Conservation (phyloP, 92 coral and sea anemone species). For the Porites evermanni region DNA sequence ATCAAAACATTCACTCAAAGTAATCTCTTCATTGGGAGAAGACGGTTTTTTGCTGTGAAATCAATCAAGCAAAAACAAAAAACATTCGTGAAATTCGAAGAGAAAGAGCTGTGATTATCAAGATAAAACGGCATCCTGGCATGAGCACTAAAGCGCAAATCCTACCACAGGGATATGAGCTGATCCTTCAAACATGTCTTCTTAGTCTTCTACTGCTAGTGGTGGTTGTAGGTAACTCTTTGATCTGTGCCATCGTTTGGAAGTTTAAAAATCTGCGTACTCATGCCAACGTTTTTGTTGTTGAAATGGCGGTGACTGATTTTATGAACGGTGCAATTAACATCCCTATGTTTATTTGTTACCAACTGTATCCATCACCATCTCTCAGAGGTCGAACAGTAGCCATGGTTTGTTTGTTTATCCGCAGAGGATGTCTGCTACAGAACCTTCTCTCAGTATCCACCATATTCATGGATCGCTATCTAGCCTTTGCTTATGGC, state of each 20-base stretch:
- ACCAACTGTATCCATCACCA: constrained; percentile 36
- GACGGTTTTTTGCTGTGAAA: too few species aligned
- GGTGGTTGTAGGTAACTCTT: constrained; percentile 41
- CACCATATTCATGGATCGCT: constrained; percentile 51
- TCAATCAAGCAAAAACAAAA: too few species aligned
- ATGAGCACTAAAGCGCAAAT: neutral
- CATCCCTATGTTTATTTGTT: constrained; percentile 43
- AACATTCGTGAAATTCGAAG: too few species aligned
- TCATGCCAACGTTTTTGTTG: constrained; percentile 55
- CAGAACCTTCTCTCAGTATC: constrained; percentile 44
- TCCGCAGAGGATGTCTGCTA: constrained; percentile 34
- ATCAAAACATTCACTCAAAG: too few species aligned
- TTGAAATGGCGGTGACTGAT: constrained; percentile 51
- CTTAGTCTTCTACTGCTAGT: constrained; percentile 16
- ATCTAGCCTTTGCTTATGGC: constrained; percentile 48
- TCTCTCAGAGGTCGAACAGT: constrained; percentile 29
- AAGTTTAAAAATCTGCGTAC: constrained; percentile 56
- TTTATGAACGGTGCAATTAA: constrained; percentile 27
- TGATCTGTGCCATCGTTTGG: constrained; percentile 34
- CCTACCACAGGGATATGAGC: constrained; percentile 2
- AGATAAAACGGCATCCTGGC: neutral
- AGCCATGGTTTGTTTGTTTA: constrained; percentile 12
- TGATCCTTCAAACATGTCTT: constrained; percentile 28
- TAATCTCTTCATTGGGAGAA: too few species aligned
- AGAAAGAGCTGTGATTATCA: too few species aligned